phyloP scores from a whole-genome alignment of 2,797 vertebrate species.

The Pangasius mekongensis region DNA sequence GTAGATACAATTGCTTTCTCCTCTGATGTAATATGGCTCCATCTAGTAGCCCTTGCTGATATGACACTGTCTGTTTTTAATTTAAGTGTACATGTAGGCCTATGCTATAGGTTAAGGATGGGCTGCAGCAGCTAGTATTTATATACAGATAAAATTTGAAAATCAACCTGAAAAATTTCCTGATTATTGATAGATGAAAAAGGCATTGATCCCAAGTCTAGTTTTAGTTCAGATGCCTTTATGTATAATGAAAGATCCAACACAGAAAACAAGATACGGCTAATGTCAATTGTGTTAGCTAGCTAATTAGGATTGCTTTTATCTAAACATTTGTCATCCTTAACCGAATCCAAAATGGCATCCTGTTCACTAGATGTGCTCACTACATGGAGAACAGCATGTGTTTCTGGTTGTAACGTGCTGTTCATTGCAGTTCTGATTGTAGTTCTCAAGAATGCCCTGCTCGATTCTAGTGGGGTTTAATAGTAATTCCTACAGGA shows the following conservation, averaged over 20 bases:
- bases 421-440: not conserved
- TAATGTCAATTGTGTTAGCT: too few species aligned
- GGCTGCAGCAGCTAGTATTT: not conserved
- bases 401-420: not conserved
- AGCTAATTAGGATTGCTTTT: too few species aligned
- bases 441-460: not conserved
- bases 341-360: not conserved
- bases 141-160: not conserved
- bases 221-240: not conserved
- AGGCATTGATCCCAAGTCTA: not conserved
- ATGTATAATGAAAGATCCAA: too few species aligned
- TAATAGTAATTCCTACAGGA: not conserved
- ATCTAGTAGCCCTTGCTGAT: not conserved
- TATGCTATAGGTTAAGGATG: not conserved
- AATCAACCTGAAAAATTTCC: not conserved
- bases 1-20: not conserved
- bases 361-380: not conserved
- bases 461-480: not conserved
- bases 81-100: not conserved
- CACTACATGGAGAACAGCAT: not conserved
- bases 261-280: too few species aligned
- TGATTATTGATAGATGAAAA: not conserved
- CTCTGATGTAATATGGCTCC: constrained; percentile 1
- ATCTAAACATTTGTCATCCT: too few species aligned
- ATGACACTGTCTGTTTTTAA: not conserved